A percentile compares a stretch with the other conserved stretches of the same genome.
Conservation (phyloP, 2,888 invertebrate species). For the Xanthorhoe spadicearia region DNA sequence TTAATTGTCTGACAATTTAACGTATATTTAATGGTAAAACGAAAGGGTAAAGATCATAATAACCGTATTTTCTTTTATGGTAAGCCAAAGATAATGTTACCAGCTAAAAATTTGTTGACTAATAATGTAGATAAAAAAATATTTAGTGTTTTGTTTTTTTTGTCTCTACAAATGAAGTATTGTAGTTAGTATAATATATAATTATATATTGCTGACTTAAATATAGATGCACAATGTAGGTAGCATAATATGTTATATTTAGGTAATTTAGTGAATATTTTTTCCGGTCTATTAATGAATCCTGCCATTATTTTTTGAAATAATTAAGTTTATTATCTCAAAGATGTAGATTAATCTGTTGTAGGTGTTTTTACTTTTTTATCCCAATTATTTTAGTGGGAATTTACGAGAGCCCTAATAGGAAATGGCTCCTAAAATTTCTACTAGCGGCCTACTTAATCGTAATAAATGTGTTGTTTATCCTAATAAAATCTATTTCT, state of each 20-base stretch:
- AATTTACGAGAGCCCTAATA: conserved; percentile 17
- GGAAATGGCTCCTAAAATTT: conserved; percentile 8
- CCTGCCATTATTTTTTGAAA: conserved; percentile 48
- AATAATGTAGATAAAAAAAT: conserved; percentile 38
- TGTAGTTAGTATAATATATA: conserved; percentile 36
- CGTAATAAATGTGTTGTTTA: conserved; percentile 29
- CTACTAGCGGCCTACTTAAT: conserved; percentile 28
- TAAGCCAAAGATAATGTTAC: conserved; percentile 45
- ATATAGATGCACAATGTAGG: conserved; percentile 44
- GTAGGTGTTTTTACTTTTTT: conserved; percentile 11
- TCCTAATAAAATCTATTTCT: conserved; percentile 17
- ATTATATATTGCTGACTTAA: conserved; percentile 39
- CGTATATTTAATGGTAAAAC: conserved; percentile 28
- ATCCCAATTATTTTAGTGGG: conserved; percentile 14
- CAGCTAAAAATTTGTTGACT: conserved; percentile 35
- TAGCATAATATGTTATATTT: conserved; percentile 32
- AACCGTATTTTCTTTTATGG: conserved; percentile 34
- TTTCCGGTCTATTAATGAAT: conserved; percentile 40
- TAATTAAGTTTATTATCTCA: conserved; percentile 32
- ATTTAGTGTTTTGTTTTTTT: conserved; percentile 36
- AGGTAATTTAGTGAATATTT: conserved; percentile 36
- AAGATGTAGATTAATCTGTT: conserved; percentile 32
- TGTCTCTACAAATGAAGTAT: conserved; percentile 35
- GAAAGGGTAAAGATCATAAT: conserved; percentile 16
- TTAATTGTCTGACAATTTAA: too few relatives aligned